These are phyloP conservation scores for Coluber constrictor DNA, from an alignment of 2,797 vertebrate species.

Conservation along the genomic window DNA sequence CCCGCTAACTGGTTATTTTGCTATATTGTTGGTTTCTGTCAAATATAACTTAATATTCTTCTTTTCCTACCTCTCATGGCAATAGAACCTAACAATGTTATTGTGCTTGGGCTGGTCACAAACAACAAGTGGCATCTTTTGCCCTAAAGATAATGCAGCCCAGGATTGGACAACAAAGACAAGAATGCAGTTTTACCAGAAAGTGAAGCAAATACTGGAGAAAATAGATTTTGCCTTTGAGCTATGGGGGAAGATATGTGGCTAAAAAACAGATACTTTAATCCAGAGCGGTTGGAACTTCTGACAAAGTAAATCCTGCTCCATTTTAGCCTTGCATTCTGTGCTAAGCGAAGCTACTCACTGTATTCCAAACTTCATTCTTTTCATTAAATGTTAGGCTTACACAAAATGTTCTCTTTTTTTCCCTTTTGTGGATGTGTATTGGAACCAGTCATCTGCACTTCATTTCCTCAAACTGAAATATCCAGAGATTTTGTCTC, in stretches of 20 bases:
- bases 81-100: neutral
- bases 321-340: neutral
- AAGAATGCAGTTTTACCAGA: neutral
- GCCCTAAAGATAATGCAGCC: conserved; percentile 3
- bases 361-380: neutral
- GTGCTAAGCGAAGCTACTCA: neutral
- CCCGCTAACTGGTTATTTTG: neutral
- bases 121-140: conserved; percentile 7
- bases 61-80: neutral
- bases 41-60: conserved; percentile 4
- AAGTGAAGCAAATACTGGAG: neutral
- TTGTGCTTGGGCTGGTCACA: conserved; percentile 11
- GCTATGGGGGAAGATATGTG: neutral
- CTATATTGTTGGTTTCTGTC: conserved; percentile 20
- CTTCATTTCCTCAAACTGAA: neutral
- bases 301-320: neutral
- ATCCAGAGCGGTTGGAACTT: neutral
- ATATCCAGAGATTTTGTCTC: neutral
- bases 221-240: neutral
- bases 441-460: neutral
- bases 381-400: neutral
- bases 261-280: neutral
- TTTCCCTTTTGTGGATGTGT: neutral
- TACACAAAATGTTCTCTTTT: neutral
- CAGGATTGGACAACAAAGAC: neutral